Evolutionary conservation across 2,797 vertebrate genomes (phyloP), one percentile per base, ranked within the genome.

Genomic region (Rachycentron canadum): DNA sequence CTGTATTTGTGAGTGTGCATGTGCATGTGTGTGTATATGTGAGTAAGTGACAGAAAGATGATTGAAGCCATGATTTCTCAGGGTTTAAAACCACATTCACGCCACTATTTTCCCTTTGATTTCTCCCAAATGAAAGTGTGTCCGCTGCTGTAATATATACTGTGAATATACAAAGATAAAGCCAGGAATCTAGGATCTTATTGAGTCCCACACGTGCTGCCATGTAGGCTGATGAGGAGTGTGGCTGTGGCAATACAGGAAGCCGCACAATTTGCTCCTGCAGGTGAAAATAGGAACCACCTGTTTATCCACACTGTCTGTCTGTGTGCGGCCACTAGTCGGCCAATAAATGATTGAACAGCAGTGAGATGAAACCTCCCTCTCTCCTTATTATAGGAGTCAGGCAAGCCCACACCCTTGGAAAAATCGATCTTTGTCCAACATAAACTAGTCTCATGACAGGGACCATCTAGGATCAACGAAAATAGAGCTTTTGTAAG

Each of bases 261-360:
- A 12, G 49, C 17, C 7, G 23, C 19, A 45, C 1, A 14, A 11
- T 26, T 56, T 34, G 56, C 16, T 45, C 17, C 17, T 9, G 12
- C 14, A n/a, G 17, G 11, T 32, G 30, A 63, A 52, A 50, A 14
- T 3, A 34, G 26, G 11, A 66, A 59, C 5, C 16, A 16, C n/a
- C 7, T 21, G 52, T n/a, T 6, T 25, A 17, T 56, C 28, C 19
- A 25, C 40, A 17, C 2, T 21, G 19, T 23, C 4, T 41, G 36
- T 9, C 3, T 41, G 36, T 9, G 19, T 64, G 34, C 64, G 56
- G 52, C 79, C 84, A 84, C 81, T 61, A 81, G 76, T 71, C 75
- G 76, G 74, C 36, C 75, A 66, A 67, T 63, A 32, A 60, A 60
- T 38, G 13, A 28, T 17, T 0, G 12, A 21, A 28, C 23, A 57